Conservation (phyloP, 2,113 vertebrate species). For the Dipodomys ordii region DNA sequence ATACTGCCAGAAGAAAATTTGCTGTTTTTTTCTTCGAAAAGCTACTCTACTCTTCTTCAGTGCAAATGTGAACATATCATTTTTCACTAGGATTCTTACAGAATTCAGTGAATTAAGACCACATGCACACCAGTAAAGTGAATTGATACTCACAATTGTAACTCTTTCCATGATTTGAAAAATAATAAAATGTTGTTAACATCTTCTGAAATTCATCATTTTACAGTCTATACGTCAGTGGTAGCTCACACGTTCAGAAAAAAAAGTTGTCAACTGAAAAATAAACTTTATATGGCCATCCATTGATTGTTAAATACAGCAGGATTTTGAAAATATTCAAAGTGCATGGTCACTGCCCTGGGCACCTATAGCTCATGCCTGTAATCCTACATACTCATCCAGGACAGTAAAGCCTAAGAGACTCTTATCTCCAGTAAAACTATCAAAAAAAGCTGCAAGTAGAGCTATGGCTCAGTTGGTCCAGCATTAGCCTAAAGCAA, state of each 20-base stretch:
- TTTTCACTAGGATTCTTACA: background rate
- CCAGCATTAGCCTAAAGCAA: no score
- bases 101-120: background rate
- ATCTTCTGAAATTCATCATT: background rate
- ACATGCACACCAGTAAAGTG: background rate
- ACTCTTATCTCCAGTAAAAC: no score
- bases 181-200: background rate
- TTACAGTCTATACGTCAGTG: background rate
- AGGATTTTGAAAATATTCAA: no score
- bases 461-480: no score
- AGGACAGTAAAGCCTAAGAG: no score
- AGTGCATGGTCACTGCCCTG: no score
- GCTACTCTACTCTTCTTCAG: background rate
- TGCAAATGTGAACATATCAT: background rate
- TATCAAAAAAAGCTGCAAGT: no score
- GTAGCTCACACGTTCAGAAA: background rate
- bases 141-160: background rate
- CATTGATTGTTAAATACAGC: background rate
- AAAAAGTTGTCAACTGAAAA: background rate
- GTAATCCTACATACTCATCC: no score
- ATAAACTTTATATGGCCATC: background rate
- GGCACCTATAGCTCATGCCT: no score
- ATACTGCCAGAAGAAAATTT: background rate
- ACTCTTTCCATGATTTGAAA: background rate
- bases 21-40: background rate